Conservation (phyloP, 1,140 invertebrate species). For the Zaprionus nigranus region DNA sequence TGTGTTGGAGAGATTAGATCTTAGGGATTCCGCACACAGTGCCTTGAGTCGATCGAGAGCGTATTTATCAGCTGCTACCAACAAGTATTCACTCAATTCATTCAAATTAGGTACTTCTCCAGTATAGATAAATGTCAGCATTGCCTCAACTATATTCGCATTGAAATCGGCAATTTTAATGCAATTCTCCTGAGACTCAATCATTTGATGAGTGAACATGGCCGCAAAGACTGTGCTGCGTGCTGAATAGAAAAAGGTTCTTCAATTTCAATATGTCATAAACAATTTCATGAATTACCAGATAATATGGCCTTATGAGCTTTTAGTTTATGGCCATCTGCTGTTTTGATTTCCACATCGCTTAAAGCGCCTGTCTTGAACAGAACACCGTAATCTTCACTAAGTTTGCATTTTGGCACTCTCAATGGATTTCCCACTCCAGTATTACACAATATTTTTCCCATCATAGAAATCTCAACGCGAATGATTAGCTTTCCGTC, state of each 20-base stretch:
- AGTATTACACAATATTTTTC: not conserved
- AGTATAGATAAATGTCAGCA: not conserved
- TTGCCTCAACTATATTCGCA: not conserved
- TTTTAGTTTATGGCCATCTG: not conserved
- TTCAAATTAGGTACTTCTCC: not conserved
- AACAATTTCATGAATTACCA: not conserved
- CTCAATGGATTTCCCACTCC: not conserved
- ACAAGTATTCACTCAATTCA: not conserved
- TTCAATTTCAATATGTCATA: not conserved
- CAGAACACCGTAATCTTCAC: not conserved
- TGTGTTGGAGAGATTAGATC: not conserved
- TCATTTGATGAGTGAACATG: not conserved
- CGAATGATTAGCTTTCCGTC: not conserved
- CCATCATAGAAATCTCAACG: slow-evolving; percentile 1
- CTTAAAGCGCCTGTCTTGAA: not conserved
- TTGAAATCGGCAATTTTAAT: slow-evolving; percentile 3
- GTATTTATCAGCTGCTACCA: not conserved
- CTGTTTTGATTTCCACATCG: slow-evolving; percentile 1
- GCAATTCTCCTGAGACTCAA: not conserved
- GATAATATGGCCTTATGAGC: slow-evolving; percentile 1
- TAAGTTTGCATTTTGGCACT: not conserved
- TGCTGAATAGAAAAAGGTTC: not conserved
- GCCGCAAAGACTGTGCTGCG: not conserved
- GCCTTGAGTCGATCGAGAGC: not conserved
- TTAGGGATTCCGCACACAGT: not conserved